Evolutionary conservation across 53 echinoderm and acorn worm species (phyloP).

Genomic region (Luidia sarsii): DNA sequence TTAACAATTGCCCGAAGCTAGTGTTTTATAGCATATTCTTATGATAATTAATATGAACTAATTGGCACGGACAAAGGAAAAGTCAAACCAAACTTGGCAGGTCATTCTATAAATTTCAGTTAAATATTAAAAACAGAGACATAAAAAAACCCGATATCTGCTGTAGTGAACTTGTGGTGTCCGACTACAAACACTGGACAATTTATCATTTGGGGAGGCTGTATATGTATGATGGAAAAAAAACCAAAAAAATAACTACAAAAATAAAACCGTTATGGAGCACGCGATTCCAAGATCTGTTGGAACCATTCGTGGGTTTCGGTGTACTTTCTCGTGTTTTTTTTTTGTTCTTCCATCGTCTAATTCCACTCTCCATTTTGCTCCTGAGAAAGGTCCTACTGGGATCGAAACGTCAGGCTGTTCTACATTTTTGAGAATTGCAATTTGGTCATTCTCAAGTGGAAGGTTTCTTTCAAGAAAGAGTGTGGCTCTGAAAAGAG

Average conservation of each 20-base stretch:
- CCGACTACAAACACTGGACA: constrained; percentile 11
- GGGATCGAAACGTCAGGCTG: too few species aligned
- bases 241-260: too few species aligned
- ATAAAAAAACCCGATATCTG: constrained; percentile 3
- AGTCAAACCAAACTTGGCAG: background rate
- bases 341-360: too few species aligned
- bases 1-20: constrained; percentile 21
- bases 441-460: too few species aligned
- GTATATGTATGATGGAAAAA: constrained; percentile 46
- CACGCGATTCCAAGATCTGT: constrained; percentile 36
- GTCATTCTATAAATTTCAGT: constrained; percentile 35
- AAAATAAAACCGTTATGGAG: constrained; percentile 26
- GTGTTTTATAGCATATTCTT: constrained; percentile 42
- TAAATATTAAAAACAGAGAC: background rate
- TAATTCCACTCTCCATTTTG: too few species aligned
- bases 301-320: too few species aligned
- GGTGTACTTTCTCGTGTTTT: too few species aligned
- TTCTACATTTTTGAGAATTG: too few species aligned
- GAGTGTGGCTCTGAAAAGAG: too few species aligned
- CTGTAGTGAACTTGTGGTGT: constrained; percentile 32
- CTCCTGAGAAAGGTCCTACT: too few species aligned
- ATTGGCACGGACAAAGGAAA: constrained; percentile 17
- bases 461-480: too few species aligned
- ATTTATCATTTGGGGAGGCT: constrained; percentile 28
- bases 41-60: background rate